These are phyloP conservation scores for Cryptotis parvus DNA, from an alignment of 2,113 vertebrate genomes.

Conservation along the genomic window DNA sequence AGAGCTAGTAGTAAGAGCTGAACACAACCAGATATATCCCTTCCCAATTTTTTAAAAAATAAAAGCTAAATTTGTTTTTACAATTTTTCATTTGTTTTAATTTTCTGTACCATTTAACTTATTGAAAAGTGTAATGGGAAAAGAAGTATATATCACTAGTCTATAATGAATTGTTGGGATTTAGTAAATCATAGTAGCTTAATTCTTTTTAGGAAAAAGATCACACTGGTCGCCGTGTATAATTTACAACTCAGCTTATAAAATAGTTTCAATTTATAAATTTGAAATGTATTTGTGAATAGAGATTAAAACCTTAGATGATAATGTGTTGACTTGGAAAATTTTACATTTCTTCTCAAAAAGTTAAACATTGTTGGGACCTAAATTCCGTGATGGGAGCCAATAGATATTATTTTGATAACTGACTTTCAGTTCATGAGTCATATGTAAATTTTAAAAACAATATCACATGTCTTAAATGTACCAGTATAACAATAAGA, in stretches of 20 bases:
- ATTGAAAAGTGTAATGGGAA: constrained; percentile 48
- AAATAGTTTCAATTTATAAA: constrained; percentile 1
- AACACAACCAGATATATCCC: too few relatives aligned
- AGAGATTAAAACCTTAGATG: not conserved
- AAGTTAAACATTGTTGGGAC: too few relatives aligned
- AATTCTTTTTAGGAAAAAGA: constrained; percentile 15
- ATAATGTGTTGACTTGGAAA: not conserved
- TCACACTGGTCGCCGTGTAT: not conserved
- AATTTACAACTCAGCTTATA: not conserved
- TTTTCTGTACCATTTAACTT: constrained; percentile 60
- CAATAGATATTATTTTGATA: not conserved
- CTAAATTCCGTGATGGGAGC: not conserved
- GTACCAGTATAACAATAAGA: too few relatives aligned
- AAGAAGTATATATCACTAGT: not conserved
- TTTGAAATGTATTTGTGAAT: not conserved
- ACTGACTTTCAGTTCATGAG: not conserved
- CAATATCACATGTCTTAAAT: too few relatives aligned
- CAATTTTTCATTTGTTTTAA: not conserved
- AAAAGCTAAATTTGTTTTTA: too few relatives aligned
- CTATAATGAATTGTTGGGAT: constrained; percentile 25
- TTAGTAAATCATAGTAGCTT: constrained; percentile 34
- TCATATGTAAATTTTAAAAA: not conserved
- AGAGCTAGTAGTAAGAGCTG: too few relatives aligned
- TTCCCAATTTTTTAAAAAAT: too few relatives aligned
- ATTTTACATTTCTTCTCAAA: not conserved